phyloP scores from a whole-genome alignment of 1,140 invertebrate species.

The Coelopa frigida region DNA sequence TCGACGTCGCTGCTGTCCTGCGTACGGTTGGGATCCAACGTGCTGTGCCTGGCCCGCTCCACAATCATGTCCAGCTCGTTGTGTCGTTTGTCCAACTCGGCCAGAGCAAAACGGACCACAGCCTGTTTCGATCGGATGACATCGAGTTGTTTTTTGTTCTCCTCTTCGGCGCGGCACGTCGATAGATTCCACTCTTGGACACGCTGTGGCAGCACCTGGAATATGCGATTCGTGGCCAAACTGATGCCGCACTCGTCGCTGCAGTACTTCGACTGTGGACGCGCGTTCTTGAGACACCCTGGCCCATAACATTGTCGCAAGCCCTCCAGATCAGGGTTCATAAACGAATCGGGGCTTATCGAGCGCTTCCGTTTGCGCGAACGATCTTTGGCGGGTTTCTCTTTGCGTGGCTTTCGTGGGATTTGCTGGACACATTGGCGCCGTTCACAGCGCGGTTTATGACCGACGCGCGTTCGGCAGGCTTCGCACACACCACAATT shows the following conservation, averaged over 20 bases:
- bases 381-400: slow-evolving; percentile 22
- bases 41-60: slow-evolving; percentile 62
- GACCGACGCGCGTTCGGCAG: slow-evolving; percentile 77
- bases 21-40: slow-evolving; percentile 53
- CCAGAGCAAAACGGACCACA: slow-evolving; percentile 65
- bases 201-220: slow-evolving; percentile 79
- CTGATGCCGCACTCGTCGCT: slow-evolving; percentile 88
- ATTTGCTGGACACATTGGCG: slow-evolving; percentile 31
- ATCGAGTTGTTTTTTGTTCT: slow-evolving; percentile 76
- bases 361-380: slow-evolving; percentile 46
- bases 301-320: slow-evolving; percentile 86
- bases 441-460: slow-evolving; percentile 64
- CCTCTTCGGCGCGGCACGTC: slow-evolving; percentile 79
- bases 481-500: slow-evolving; percentile 70
- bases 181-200: slow-evolving; percentile 92
- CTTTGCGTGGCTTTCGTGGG: slow-evolving; percentile 17
- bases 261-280: slow-evolving; percentile 89
- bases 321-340: slow-evolving; percentile 45
- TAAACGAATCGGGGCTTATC: slow-evolving; percentile 50
- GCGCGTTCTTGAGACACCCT: slow-evolving; percentile 69
- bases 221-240: slow-evolving; percentile 79
- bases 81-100: slow-evolving; percentile 69
- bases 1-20: slow-evolving; percentile 53
- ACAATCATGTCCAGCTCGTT: slow-evolving; percentile 75
- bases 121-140: slow-evolving; percentile 71